These are phyloP conservation scores for Ammodytes dubius DNA, from an alignment of 2,113 vertebrate species.

Conservation along the genomic window DNA sequence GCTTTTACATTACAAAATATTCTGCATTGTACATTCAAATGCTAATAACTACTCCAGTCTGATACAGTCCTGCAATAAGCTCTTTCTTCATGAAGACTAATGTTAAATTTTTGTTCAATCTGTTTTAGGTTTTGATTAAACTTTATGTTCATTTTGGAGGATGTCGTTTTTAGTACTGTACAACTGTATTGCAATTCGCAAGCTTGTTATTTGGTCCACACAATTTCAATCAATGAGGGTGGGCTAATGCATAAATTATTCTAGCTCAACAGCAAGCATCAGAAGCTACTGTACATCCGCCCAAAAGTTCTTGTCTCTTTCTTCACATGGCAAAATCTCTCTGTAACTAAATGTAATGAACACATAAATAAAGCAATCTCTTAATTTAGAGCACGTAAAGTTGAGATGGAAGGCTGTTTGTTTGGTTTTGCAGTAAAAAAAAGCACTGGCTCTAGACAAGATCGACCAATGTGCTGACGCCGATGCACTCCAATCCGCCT, in stretches of 20 bases:
- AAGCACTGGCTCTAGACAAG: neutral
- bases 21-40: neutral
- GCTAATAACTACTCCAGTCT: neutral
- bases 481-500: slow-evolving; percentile 52
- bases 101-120: neutral
- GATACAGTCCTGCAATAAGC: neutral
- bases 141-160: neutral
- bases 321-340: neutral
- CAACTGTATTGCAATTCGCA: neutral
- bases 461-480: slow-evolving; percentile 68
- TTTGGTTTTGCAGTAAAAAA: slow-evolving; percentile 35
- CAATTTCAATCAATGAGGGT: neutral
- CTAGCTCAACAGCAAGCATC: neutral
- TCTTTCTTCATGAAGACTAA: neutral
- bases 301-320: neutral
- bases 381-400: slow-evolving; percentile 13
- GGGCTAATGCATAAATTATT: neutral
- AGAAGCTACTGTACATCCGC: neutral
- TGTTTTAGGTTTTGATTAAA: neutral
- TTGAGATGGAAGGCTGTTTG: slow-evolving; percentile 17
- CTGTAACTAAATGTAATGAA: slow-evolving; percentile 17
- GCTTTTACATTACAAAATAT: neutral
- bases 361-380: neutral
- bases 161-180: neutral
- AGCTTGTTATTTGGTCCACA: neutral